A percentile compares a stretch with the other conserved stretches of the same genome.
Conservation (phyloP, 1,140 invertebrate genomes). For the Euura saliciscinereae region DNA sequence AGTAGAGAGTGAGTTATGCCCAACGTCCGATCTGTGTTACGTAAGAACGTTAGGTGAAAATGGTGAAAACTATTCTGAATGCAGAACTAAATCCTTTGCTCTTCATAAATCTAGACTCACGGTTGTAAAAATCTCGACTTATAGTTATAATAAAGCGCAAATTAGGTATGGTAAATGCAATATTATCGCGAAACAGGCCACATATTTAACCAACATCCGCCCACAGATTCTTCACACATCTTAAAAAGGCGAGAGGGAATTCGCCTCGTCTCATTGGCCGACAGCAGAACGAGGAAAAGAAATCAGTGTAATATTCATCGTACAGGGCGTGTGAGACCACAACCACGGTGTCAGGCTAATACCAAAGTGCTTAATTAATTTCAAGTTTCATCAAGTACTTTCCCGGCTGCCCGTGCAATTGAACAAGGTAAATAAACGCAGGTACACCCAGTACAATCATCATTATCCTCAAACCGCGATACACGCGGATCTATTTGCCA, state of each 20-base stretch:
- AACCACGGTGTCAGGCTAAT: neutral
- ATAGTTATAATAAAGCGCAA: no score
- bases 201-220: neutral
- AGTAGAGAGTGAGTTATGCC: no score
- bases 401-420: neutral
- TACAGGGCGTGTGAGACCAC: no score
- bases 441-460: neutral
- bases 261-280: neutral
- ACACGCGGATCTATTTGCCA: neutral
- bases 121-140: no score
- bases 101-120: no score
- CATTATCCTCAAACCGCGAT: neutral
- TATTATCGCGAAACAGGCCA: no score
- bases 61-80: no score
- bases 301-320: neutral
- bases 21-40: no score
- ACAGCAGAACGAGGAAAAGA: neutral
- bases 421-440: neutral
- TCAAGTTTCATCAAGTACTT: no score
- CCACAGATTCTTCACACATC: neutral
- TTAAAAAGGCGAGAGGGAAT: neutral
- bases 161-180: no score
- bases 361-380: neutral
- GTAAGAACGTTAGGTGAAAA: no score
- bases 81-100: no score